Evolutionary conservation across 30 jellyfish, hydroid and myxozoan species (phyloP).

Genomic region (Catostylus mosaicus): DNA sequence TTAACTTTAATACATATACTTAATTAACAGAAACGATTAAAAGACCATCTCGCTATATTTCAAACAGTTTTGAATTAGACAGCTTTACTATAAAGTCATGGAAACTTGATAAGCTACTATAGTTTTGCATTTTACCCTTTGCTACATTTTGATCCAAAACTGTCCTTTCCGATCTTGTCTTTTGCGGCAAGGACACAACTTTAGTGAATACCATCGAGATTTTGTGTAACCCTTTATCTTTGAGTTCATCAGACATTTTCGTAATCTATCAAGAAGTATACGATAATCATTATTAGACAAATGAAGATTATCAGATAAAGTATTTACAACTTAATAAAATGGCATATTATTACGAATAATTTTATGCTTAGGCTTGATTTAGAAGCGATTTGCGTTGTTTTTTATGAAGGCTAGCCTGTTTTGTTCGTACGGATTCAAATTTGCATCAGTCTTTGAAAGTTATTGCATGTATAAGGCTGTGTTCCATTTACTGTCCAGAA

Average conservation of each 20-base stretch:
- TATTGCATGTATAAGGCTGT: not conserved
- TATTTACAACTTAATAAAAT: no score
- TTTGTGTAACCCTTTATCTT: constrained; percentile 24
- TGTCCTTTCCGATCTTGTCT: constrained; percentile 22
- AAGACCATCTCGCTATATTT: not conserved
- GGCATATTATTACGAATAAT: no score
- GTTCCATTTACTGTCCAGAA: no score
- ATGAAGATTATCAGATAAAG: not conserved
- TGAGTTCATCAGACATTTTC: constrained; percentile 1
- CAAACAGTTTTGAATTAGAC: constrained; percentile 7
- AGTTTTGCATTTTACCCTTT: not conserved
- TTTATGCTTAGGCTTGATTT: not conserved
- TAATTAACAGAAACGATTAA: no score
- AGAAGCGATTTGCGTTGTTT: not conserved
- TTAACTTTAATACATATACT: no score
- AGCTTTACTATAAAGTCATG: constrained; percentile 4
- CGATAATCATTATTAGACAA: no score
- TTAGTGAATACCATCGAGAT: constrained; percentile 15
- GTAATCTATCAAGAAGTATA: not conserved
- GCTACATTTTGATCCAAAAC: not conserved
- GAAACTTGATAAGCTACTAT: not conserved
- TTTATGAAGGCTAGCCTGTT: not conserved
- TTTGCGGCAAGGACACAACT: constrained; percentile 1
- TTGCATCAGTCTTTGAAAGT: not conserved
- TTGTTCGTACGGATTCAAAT: not conserved